Evolutionary conservation across 2,888 invertebrate species (phyloP).

Genomic region (Phyllotreta cruciferae): DNA sequence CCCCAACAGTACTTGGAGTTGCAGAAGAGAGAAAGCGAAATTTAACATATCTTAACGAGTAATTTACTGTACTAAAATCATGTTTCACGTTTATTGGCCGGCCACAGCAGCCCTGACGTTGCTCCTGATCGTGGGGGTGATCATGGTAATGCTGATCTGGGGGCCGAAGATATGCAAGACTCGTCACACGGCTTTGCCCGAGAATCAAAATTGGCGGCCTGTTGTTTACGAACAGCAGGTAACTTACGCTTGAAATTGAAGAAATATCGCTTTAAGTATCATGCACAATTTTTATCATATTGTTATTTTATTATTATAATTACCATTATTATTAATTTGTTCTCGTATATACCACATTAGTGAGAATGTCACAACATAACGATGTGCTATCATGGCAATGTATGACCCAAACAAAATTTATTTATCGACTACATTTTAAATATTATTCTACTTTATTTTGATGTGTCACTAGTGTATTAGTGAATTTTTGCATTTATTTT

Average conservation of each 20-base stretch:
- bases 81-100: conserved; percentile 78
- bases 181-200: conserved; percentile 71
- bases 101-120: conserved; percentile 76
- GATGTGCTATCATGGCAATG: too few species aligned
- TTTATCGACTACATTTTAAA: too few species aligned
- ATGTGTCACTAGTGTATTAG: too few species aligned
- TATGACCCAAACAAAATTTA: too few species aligned
- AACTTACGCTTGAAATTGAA: conserved; percentile 63
- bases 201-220: conserved; percentile 72
- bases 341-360: too few species aligned
- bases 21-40: conserved; percentile 81
- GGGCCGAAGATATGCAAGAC: conserved; percentile 76
- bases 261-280: neutral
- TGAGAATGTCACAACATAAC: too few species aligned
- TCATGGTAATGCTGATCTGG: conserved; percentile 77
- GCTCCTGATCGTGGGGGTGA: conserved; percentile 73
- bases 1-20: conserved; percentile 53
- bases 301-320: neutral
- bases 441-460: too few species aligned
- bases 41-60: conserved; percentile 57
- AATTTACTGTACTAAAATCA: conserved; percentile 31
- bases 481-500: too few species aligned
- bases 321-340: too few species aligned
- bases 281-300: neutral
- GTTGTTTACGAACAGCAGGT: conserved; percentile 71